Percentiles rank a stretch among this genome's conserved stretches.
Evolutionary conservation across 2,888 invertebrate species (phyloP).

Genomic region (Ceramica pisi): DNA sequence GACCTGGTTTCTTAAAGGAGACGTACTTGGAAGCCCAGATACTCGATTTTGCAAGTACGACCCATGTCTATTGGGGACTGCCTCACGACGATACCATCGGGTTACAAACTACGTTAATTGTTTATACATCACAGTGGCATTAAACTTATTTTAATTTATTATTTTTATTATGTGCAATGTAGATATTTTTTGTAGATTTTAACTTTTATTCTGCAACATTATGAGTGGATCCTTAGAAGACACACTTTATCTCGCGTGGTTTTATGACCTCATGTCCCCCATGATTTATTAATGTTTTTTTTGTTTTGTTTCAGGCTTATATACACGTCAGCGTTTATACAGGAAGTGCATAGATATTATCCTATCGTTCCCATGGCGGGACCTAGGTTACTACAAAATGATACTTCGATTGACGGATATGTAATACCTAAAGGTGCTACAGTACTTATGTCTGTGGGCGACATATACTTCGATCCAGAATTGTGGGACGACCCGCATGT

Average conservation of each 20-base stretch:
- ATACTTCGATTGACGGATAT: constrained; percentile 82
- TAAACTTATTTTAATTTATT: too few relatives aligned
- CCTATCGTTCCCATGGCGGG: constrained; percentile 90
- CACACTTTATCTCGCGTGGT: background rate
- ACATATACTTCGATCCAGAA: constrained; percentile 89
- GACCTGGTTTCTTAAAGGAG: too few relatives aligned
- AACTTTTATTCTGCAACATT: too few relatives aligned
- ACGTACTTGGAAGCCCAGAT: too few relatives aligned
- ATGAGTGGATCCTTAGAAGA: too few relatives aligned
- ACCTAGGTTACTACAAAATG: constrained; percentile 84
- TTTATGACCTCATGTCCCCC: background rate
- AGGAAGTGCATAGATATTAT: constrained; percentile 90
- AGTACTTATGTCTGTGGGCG: constrained; percentile 88
- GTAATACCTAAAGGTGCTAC: constrained; percentile 88
- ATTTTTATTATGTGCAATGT: too few relatives aligned
- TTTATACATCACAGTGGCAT: too few relatives aligned
- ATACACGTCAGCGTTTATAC: constrained; percentile 90
- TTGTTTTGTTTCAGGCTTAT: constrained; percentile 82
- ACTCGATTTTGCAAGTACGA: too few relatives aligned
- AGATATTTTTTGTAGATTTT: too few relatives aligned
- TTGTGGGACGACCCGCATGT: constrained; percentile 91
- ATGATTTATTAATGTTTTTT: background rate
- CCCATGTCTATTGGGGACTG: too few relatives aligned
- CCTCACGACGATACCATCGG: too few relatives aligned
- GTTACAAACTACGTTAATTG: too few relatives aligned